Evolutionary conservation across 2,797 vertebrate species (phyloP).

Genomic region (Chromobotia macracanthus): DNA sequence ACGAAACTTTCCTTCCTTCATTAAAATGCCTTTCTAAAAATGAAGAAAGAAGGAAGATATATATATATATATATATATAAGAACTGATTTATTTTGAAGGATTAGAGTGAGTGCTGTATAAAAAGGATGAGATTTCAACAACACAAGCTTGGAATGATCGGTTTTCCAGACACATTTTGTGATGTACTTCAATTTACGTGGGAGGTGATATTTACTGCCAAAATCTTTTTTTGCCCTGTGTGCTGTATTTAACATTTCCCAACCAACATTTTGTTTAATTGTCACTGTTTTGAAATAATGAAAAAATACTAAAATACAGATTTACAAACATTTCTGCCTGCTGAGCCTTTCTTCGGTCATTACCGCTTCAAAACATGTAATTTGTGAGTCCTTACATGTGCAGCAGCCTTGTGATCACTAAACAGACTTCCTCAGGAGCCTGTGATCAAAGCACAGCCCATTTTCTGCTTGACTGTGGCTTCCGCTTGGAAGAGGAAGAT

Average conservation of each 20-base stretch:
- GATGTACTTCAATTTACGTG: conserved; percentile 1
- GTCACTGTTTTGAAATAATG: conserved; percentile 6
- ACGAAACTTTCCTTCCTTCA: conserved; percentile 65
- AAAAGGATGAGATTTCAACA: background rate
- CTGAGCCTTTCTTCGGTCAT: conserved; percentile 12
- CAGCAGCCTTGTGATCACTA: conserved; percentile 27
- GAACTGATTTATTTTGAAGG: background rate
- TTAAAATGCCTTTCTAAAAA: conserved; percentile 71
- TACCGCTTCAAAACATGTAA: conserved; percentile 10
- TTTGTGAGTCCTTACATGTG: conserved; percentile 2
- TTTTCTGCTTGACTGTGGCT: conserved; percentile 25
- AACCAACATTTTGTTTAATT: conserved; percentile 6
- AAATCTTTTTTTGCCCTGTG: conserved; percentile 4
- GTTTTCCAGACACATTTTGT: background rate
- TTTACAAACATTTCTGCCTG: background rate
- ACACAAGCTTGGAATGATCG: background rate
- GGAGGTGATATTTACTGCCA: background rate
- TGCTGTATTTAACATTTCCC: background rate
- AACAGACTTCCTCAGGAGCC: conserved; percentile 5
- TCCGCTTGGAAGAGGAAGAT: conserved; percentile 29
- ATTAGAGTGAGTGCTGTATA: background rate
- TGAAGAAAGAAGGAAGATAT: conserved; percentile 41
- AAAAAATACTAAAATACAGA: conserved; percentile 14
- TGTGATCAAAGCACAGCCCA: conserved; percentile 24
- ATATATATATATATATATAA: no score